These are phyloP conservation scores for Ataeniobius toweri DNA, from an alignment of 2,797 vertebrate species.

Conservation along the genomic window DNA sequence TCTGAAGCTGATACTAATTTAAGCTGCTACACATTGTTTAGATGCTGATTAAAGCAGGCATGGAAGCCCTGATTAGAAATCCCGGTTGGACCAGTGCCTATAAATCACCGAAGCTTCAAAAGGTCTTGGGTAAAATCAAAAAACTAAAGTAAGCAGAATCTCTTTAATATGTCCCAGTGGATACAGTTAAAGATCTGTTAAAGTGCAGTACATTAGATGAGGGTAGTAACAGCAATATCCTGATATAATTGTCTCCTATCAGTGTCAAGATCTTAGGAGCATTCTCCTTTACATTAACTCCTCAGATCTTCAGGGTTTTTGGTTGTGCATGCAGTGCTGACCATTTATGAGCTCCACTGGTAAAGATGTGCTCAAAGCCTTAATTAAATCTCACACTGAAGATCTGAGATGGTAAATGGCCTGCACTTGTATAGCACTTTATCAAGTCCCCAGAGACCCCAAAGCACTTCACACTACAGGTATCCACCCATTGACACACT, in stretches of 20 bases:
- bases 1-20: constrained; percentile 27
- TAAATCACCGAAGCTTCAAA: constrained; percentile 19
- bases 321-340: neutral
- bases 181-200: neutral
- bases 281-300: neutral
- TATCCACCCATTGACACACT: no score
- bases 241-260: neutral
- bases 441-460: no score
- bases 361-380: neutral
- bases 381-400: neutral
- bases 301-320: neutral
- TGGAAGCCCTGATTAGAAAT: neutral
- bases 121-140: neutral
- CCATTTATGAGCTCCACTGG: neutral
- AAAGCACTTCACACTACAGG: no score
- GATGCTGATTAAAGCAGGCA: constrained; percentile 4
- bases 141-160: neutral
- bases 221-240: neutral
- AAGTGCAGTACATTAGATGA: neutral
- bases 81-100: constrained; percentile 2
- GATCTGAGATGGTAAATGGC: neutral
- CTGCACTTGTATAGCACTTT: no score
- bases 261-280: neutral
- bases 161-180: neutral
- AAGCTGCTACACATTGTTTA: constrained; percentile 1